Conservation (phyloP, 2,113 vertebrate genomes). For the Aix galericulata region DNA sequence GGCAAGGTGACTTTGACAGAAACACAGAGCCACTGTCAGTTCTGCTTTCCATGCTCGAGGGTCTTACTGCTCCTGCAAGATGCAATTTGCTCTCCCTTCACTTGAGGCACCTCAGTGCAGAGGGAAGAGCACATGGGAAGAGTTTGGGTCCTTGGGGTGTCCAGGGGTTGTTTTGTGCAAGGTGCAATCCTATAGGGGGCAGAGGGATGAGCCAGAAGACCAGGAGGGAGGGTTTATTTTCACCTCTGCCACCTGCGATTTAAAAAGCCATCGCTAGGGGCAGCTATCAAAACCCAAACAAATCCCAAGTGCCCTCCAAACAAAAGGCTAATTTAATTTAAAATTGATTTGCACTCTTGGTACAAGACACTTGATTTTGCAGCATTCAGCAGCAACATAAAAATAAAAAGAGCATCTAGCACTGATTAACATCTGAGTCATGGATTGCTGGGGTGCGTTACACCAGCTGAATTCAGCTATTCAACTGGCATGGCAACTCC, state of each 20-base stretch:
- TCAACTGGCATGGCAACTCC: neutral
- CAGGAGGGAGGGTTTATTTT: neutral
- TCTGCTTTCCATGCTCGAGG: neutral
- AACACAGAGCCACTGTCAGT: neutral
- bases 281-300: slow-evolving; percentile 5
- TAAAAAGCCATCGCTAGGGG: neutral
- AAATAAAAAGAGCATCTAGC: slow-evolving; percentile 42
- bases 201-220: neutral
- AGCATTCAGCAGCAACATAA: neutral
- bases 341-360: neutral
- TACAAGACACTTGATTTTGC: slow-evolving; percentile 25
- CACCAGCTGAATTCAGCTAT: slow-evolving; percentile 1
- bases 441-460: neutral
- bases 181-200: neutral
- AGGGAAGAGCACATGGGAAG: accelerated
- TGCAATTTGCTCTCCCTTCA: neutral
- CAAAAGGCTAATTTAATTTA: slow-evolving; percentile 40
- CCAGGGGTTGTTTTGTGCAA: accelerated
- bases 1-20: neutral
- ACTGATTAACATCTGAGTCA: slow-evolving; percentile 28
- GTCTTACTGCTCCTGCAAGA: neutral
- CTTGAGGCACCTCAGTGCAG: neutral
- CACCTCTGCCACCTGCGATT: neutral
- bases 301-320: slow-evolving; percentile 8
- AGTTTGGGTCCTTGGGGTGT: neutral